Evolutionary conservation across 2,888 invertebrate genomes (phyloP).

Genomic region (Hymenopus coronatus): DNA sequence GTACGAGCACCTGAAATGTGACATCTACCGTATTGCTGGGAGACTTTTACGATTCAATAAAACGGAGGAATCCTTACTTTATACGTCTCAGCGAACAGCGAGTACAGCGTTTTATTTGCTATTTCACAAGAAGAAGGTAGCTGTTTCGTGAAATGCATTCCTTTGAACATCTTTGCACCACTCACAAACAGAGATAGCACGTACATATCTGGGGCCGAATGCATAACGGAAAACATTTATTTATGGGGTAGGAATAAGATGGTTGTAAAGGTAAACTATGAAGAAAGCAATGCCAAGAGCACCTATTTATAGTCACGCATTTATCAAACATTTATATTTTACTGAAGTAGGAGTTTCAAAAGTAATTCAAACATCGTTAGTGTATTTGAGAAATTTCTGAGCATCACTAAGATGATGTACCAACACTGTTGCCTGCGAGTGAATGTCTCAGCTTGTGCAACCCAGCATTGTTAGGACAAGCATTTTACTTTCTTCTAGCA

Average conservation of each 20-base stretch:
- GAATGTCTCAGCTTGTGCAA: too few relatives aligned
- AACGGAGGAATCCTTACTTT: not conserved
- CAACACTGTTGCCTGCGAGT: too few relatives aligned
- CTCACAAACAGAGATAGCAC: not conserved
- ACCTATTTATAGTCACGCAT: too few relatives aligned
- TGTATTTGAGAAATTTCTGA: too few relatives aligned
- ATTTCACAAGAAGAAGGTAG: not conserved
- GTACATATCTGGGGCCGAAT: not conserved
- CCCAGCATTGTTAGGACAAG: too few relatives aligned
- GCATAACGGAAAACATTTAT: not conserved
- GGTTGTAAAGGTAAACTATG: too few relatives aligned
- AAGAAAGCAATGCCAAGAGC: too few relatives aligned
- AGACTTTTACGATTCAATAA: not conserved
- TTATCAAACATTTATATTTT: too few relatives aligned
- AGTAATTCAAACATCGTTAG: too few relatives aligned
- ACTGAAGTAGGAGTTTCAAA: too few relatives aligned
- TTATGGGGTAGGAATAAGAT: not conserved
- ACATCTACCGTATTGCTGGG: not conserved
- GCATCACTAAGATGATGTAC: too few relatives aligned
- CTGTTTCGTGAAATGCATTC: not conserved
- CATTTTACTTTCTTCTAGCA: too few relatives aligned
- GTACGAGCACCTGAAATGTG: not conserved
- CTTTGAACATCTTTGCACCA: not conserved
- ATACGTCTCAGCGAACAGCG: not conserved
- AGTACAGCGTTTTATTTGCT: not conserved